A percentile compares a stretch with the other conserved stretches of the same genome.
Evolutionary conservation across 2,888 invertebrate genomes (phyloP).

Genomic region (Agrotis puta): DNA sequence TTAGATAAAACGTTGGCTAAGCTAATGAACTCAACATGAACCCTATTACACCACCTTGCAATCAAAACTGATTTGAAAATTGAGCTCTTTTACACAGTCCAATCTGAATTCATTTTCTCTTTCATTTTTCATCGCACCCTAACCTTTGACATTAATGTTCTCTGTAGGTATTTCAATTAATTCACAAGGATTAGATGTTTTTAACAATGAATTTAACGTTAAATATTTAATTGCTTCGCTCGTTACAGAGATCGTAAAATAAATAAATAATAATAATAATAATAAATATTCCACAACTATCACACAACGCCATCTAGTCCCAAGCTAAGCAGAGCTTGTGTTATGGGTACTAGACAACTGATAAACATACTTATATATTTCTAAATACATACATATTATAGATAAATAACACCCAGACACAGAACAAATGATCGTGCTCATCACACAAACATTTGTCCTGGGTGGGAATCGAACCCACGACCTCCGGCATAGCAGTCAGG

Average conservation of each 20-base stretch:
- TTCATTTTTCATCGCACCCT: conserved; percentile 56
- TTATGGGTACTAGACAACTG: too few relatives aligned
- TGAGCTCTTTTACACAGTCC: conserved; percentile 32
- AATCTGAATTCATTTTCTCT: conserved; percentile 44
- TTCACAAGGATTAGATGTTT: conserved; percentile 69
- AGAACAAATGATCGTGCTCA: too few relatives aligned
- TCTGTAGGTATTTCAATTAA: conserved; percentile 69
- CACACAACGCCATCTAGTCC: too few relatives aligned
- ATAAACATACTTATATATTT: too few relatives aligned
- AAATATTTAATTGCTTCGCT: conserved; percentile 79
- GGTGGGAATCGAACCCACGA: too few relatives aligned
- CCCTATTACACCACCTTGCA: conserved; percentile 25
- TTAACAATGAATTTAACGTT: conserved; percentile 68
- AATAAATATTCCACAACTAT: too few relatives aligned
- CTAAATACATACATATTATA: too few relatives aligned
- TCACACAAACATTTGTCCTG: too few relatives aligned
- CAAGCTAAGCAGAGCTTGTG: too few relatives aligned
- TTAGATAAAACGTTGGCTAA: conserved; percentile 19
- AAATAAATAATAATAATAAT: too few relatives aligned
- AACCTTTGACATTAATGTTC: conserved; percentile 63
- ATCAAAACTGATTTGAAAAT: conserved; percentile 54
- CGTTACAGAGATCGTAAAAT: conserved; percentile 78
- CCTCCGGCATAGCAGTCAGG: too few relatives aligned
- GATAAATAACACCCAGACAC: too few relatives aligned
- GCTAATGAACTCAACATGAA: conserved; percentile 35